Evolutionary conservation across 1,140 invertebrate species (phyloP).

Genomic region (Bombus ignitus): DNA sequence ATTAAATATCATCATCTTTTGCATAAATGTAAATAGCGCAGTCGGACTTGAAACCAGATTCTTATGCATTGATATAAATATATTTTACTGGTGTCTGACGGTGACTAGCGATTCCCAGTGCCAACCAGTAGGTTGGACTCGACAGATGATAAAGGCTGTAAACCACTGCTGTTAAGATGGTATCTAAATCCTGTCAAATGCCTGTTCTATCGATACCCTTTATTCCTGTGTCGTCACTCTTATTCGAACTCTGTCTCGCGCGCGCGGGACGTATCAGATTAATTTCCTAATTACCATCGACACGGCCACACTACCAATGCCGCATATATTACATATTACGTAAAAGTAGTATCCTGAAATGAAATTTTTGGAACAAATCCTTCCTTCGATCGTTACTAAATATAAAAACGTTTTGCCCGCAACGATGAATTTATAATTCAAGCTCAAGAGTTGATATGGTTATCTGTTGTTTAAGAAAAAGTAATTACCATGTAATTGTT

Average conservation of each 20-base stretch:
- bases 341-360: too few species aligned
- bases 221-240: conserved; percentile 77
- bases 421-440: too few species aligned
- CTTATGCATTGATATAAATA: background rate
- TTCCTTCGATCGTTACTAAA: too few species aligned
- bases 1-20: too few species aligned
- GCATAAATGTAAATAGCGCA: background rate
- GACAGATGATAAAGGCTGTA: conserved; percentile 74
- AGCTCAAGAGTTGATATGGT: too few species aligned
- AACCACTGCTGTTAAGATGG: conserved; percentile 75
- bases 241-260: conserved; percentile 58
- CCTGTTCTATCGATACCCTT: conserved; percentile 73
- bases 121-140: conserved; percentile 57
- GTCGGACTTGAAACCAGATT: conserved; percentile 6
- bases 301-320: too few species aligned
- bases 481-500: too few species aligned
- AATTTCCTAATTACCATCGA: conserved; percentile 61
- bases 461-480: too few species aligned
- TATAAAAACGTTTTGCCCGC: too few species aligned
- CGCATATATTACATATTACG: too few species aligned
- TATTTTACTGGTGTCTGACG: conserved; percentile 28
- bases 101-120: conserved; percentile 64
- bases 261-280: conserved; percentile 51
- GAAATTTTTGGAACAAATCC: too few species aligned
- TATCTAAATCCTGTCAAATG: conserved; percentile 81